A percentile compares a stretch with the other conserved stretches of the same genome.
These are phyloP conservation scores for Mongoloraphidia duomilia DNA, from an alignment of 2,888 invertebrate genomes.

Conservation along the genomic window DNA sequence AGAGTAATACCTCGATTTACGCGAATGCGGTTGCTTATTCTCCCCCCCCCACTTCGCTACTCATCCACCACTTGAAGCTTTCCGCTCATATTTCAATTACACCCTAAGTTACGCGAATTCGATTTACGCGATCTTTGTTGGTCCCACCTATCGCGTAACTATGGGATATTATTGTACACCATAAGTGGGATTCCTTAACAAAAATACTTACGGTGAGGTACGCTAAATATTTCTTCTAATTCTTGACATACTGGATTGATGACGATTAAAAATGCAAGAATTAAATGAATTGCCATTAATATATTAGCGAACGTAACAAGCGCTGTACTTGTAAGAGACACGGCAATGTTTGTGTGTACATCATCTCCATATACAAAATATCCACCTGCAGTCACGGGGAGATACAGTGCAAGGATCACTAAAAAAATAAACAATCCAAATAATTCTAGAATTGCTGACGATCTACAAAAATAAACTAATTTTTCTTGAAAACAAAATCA, in stretches of 20 bases:
- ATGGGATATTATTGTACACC: too few relatives aligned
- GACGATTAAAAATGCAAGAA: conserved; percentile 52
- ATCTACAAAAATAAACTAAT: too few relatives aligned
- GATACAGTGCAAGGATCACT: conserved; percentile 41
- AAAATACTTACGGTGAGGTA: conserved; percentile 38
- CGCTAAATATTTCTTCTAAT: conserved; percentile 46
- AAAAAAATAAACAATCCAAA: conserved; percentile 15
- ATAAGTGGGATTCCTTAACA: not conserved
- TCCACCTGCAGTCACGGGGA: conserved; percentile 45
- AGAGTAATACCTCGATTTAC: too few relatives aligned
- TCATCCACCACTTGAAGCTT: too few relatives aligned
- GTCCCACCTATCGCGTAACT: too few relatives aligned
- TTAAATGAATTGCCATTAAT: conserved; percentile 47
- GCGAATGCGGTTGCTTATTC: too few relatives aligned
- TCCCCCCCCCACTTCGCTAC: too few relatives aligned
- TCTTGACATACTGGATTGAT: conserved; percentile 59
- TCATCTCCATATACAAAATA: conserved; percentile 47
- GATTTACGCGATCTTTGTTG: too few relatives aligned
- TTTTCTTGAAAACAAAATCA: too few relatives aligned
- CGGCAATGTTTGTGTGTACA: conserved; percentile 42
- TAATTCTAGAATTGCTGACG: too few relatives aligned
- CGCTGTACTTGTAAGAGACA: conserved; percentile 37
- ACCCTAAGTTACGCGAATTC: too few relatives aligned
- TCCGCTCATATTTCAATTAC: too few relatives aligned
- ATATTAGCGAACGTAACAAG: conserved; percentile 42